Base-by-base conservation (phyloP, 1,140 invertebrate species). In the Calycopis cecrops region DNA sequence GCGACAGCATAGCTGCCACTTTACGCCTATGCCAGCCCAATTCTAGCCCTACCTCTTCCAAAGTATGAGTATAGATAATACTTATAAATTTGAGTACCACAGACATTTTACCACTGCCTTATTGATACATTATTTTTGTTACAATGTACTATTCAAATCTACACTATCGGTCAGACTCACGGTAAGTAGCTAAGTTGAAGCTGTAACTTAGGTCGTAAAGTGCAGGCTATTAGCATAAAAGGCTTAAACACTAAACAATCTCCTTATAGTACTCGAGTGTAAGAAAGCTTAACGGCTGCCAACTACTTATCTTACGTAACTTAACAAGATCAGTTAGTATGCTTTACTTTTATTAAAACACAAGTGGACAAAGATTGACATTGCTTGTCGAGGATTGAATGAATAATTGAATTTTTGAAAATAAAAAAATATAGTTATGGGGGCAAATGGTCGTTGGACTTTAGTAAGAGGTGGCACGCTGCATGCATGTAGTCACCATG, bases 231-330 rank as follows among this genome's bases (percentile, higher is more conserved):
- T 28, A 28, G 21, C 21, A 28, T 28, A 28, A 40, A 40, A 40
- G 38, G 38, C 38, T 40, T 40, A 40, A 11, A 40, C 38, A 14
- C 38, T 40, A 11, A 40, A 40, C 38, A 40, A 40, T 40, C 38
- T 40, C 12, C 38, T 40, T 40, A 40, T 6, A 3, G 38, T 14
- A 14, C 38, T 40, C 14, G 21, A 40, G 38, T 40, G 38, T 40
- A 40, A 14, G 38, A 40, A 40, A 40, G n/a, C 38, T 14, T 40
- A 10, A 1, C 6, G 38, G 0, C 6, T 11, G 8, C 38, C 14
- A 12, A 40, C 3, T 14, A 12, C 14, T 7, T 37, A 37, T 11
- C 35, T n/a, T 37, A 3, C 10, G 10, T 37, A 11, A n/a, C 9
- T 11, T 11, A 37, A 11, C 35, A 4, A 37, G 35, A 10, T 37